Base-by-base conservation (phyloP, 2,113 vertebrate species). In the Cyphomyrus discorhynchus region DNA sequence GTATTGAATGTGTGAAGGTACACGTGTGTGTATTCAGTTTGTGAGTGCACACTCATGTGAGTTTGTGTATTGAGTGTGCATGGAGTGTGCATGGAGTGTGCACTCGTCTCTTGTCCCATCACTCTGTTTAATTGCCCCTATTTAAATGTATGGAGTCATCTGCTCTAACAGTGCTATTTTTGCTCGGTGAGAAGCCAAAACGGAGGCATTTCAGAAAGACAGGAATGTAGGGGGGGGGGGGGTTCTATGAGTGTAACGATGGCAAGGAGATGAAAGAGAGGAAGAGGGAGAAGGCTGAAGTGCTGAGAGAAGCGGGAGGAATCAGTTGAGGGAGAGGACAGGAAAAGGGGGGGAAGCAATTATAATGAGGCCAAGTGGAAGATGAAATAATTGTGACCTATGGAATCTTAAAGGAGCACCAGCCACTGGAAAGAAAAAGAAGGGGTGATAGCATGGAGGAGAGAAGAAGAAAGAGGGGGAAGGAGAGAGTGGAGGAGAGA, bases 111-210 rank as follows among this genome's bases (percentile, higher is more conserved):
- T 24, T 50, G 77, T 2, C 35, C 35, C 5, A 24, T 46, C 80
- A 89, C 50, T 89, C 50, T 39, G n/a, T 56, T 17, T 84, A 89
- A 84, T 89, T 89, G 52, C 50, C 35, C 50, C n/a, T 24, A 35
- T 85, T 89, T 89, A 85, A 89, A 89, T 84, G 49, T 62, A 62
- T 45, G 53, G 53, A 88, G 56, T 35, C 87, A 88, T 88, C 58
- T 88, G 89, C 80, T 89, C 74, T 31, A 74, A 49, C 39, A 2
- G 74, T 52, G 47, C 47, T 89, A 84, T 89, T 84, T 89, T 62
- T 84, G n/a, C 49, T 53, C 21, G 0, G 21, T 83, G 89, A 62
- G 80, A 89, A 89, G 50, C 15, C 27, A 42, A 70, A 49, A 45
- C 66, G 83, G 45, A 90, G 31, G 83, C 15, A 47, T 31, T 47